phyloP scores from a whole-genome alignment of 1,140 invertebrate species.

The Sinella curviseta region DNA sequence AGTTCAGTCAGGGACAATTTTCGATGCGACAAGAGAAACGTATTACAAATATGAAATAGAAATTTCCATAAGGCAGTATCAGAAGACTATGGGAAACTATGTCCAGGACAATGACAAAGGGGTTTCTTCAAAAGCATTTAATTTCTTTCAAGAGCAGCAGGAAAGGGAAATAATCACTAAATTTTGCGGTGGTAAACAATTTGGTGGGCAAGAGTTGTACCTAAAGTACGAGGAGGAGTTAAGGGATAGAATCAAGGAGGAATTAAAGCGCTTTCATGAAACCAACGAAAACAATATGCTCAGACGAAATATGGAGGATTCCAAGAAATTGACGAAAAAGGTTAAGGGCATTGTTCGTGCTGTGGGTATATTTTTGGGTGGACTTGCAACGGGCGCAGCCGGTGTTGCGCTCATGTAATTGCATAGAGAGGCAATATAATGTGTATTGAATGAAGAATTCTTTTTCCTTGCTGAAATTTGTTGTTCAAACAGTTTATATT shows the following conservation, averaged over 20 bases:
- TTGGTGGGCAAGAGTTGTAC: not conserved
- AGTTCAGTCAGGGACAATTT: not conserved
- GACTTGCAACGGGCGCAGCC: no score
- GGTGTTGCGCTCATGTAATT: no score
- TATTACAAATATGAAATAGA: not conserved
- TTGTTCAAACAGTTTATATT: no score
- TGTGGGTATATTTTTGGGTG: no score
- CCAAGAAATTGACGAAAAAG: no score
- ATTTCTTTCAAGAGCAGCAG: not conserved
- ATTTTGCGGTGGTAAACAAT: not conserved
- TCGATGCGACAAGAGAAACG: not conserved
- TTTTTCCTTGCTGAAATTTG: no score
- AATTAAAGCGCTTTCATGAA: no score
- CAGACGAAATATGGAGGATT: no score
- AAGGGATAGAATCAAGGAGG: not conserved
- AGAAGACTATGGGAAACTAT: not conserved
- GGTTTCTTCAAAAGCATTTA: not conserved
- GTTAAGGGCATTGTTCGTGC: no score
- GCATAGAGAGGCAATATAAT: no score
- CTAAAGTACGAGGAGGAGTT: not conserved
- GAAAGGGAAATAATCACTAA: not conserved
- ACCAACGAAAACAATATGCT: no score
- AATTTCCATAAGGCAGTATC: not conserved
- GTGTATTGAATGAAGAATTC: no score
- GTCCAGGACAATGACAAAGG: not conserved